Conservation (phyloP, 1,140 invertebrate genomes). For the Drosophila funebris region DNA sequence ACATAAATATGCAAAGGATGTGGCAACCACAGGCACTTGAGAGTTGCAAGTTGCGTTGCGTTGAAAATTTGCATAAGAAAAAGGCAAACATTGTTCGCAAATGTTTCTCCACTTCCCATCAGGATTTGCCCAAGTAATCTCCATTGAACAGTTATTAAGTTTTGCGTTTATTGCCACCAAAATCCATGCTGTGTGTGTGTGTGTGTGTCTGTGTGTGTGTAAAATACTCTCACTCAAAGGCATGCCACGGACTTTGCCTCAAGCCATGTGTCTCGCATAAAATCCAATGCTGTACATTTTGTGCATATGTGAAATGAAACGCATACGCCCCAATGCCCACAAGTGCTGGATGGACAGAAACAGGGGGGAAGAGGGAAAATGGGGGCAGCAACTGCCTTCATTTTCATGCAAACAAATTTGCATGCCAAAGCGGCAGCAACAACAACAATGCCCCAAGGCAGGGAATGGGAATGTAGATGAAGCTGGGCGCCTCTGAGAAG, state of each 20-base stretch:
- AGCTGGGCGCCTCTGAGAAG: conserved; percentile 10
- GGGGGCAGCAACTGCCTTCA: conserved; percentile 55
- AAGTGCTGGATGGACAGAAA: conserved; percentile 15
- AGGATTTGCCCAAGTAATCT: conserved; percentile 54
- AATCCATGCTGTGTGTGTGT: conserved; percentile 10
- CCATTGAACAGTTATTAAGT: conserved; percentile 77
- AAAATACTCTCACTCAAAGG: conserved; percentile 15
- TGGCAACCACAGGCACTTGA: conserved; percentile 33
- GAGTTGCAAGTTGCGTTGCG: conserved; percentile 11
- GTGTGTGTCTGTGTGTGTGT: neutral
- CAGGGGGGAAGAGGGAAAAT: neutral
- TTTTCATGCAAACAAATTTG: conserved; percentile 77
- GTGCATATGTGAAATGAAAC: conserved; percentile 69
- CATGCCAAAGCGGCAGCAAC: conserved; percentile 66
- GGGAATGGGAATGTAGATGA: neutral
- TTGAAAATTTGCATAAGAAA: conserved; percentile 48
- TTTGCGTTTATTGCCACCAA: conserved; percentile 51
- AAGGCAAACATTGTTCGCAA: conserved; percentile 48
- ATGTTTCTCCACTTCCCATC: neutral
- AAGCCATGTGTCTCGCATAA: neutral
- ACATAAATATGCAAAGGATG: conserved; percentile 38
- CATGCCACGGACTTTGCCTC: conserved; percentile 3
- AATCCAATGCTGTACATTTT: conserved; percentile 33
- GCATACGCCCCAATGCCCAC: conserved; percentile 60
- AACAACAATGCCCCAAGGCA: conserved; percentile 46